phyloP scores from a whole-genome alignment of 2,797 vertebrate genomes.

The Psittacula derbiana region DNA sequence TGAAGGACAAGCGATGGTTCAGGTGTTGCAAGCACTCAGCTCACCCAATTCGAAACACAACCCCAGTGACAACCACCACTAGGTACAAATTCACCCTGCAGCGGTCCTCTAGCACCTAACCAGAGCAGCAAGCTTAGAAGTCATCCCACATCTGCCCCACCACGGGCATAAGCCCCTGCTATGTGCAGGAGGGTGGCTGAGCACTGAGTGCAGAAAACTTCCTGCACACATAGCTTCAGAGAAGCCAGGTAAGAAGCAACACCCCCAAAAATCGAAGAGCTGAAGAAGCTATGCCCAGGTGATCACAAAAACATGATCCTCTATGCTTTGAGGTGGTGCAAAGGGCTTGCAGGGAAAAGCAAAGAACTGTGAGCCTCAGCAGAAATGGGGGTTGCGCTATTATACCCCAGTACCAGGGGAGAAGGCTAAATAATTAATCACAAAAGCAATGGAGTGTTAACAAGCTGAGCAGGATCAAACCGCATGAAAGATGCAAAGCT shows the following conservation, averaged over 20 bases:
- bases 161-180: background rate
- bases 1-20: background rate
- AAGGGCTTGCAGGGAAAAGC: slow-evolving; percentile 7
- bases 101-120: background rate
- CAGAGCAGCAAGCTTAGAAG: background rate
- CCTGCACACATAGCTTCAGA: background rate
- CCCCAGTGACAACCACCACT: background rate
- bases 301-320: background rate
- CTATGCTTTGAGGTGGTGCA: background rate
- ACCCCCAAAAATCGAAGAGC: background rate
- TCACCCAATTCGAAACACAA: background rate
- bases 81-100: background rate
- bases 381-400: slow-evolving; percentile 39
- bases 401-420: slow-evolving; percentile 26
- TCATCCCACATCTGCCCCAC: background rate
- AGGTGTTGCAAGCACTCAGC: background rate
- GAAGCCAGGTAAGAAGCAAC: background rate
- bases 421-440: slow-evolving; percentile 73
- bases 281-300: background rate
- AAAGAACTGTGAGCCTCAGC: slow-evolving; percentile 55
- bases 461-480: slow-evolving; percentile 64
- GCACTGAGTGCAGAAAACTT: background rate
- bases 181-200: accelerated
- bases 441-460: slow-evolving; percentile 68
- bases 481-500: slow-evolving; percentile 56